Base-by-base conservation (phyloP, 2,888 invertebrate genomes). In the Tetranychus piercei region DNA sequence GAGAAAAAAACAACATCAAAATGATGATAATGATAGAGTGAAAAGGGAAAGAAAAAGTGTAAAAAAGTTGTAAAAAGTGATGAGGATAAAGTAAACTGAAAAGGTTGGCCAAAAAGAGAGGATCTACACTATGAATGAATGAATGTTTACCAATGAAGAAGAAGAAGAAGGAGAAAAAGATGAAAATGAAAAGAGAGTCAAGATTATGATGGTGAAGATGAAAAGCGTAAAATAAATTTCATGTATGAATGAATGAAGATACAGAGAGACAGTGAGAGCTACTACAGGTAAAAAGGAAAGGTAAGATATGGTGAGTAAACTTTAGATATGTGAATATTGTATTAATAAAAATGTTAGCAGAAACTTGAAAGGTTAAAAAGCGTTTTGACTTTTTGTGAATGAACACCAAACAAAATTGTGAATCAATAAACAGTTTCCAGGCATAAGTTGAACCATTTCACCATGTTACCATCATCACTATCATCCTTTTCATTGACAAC, bases 381-480 rank as follows among this genome's bases (percentile, higher is more conserved):
- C n/a, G n/a, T n/a, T 55, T 2, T 2, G 15, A 45, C 15, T 55
- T 55, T 9, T 55, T 15, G 7, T 55, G 55, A 55, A 55, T 55
- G 55, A 55, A 55, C 1, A 2, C 15, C 6, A 45, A 45, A 45
- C 8, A 55, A 55, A 55, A 15, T 55, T 55, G 15, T 55, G 55
- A 55, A 55, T 55, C 55, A 55, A 55, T 55, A 55, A 55, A 55
- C 55, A 55, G 55, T 55, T 55, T 55, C 55, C 55, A 55, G 55
- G 55, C 15, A 55, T 11, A 11, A 45, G 23, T 45, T 45, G 9
- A 55, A 15, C 55, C 15, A 15, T 15, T 15, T 55, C 55, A 45
- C 9, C 45, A 15, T 55, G 11, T 15, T 55, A 1, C 55, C 15
- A 55, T 15, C 15, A 9, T 55, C 45, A 7, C 45, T 45, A 7